Evolutionary conservation across 2,113 vertebrate species (phyloP).

Genomic region (Prunella himalayana): DNA sequence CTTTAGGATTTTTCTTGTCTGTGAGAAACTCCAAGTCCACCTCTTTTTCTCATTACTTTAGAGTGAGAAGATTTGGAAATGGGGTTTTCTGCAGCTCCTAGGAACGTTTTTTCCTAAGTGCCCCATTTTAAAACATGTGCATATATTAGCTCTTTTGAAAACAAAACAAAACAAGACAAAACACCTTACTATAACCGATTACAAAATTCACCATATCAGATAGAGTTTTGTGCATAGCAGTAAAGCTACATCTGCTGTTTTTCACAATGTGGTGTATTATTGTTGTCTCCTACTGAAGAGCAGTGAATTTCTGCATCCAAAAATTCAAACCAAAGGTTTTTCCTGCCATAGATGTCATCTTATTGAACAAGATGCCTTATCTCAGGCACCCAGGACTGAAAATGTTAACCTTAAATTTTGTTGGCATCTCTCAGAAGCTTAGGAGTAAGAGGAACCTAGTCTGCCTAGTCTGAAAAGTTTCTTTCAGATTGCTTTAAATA

Average conservation of each 20-base stretch:
- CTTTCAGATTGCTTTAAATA: conserved; percentile 47
- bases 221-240: not conserved
- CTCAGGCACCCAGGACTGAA: not conserved
- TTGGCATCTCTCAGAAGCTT: conserved; percentile 7
- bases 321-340: not conserved
- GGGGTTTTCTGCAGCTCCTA: not conserved
- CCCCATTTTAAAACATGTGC: not conserved
- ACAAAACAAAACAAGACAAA: not conserved
- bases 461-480: conserved; percentile 28
- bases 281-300: not conserved
- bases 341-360: not conserved
- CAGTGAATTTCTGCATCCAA: not conserved
- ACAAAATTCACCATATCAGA: not conserved
- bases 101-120: not conserved
- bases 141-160: not conserved
- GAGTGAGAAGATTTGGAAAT: not conserved
- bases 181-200: not conserved
- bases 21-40: not conserved
- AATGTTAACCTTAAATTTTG: not conserved
- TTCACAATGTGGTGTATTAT: not conserved
- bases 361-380: not conserved
- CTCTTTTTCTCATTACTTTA: not conserved
- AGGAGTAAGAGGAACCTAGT: conserved; percentile 5
- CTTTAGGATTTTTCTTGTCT: not conserved
- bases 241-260: not conserved